These are phyloP conservation scores for Heliconius hewitsoni DNA, from an alignment of 1,140 invertebrate genomes.

Conservation along the genomic window DNA sequence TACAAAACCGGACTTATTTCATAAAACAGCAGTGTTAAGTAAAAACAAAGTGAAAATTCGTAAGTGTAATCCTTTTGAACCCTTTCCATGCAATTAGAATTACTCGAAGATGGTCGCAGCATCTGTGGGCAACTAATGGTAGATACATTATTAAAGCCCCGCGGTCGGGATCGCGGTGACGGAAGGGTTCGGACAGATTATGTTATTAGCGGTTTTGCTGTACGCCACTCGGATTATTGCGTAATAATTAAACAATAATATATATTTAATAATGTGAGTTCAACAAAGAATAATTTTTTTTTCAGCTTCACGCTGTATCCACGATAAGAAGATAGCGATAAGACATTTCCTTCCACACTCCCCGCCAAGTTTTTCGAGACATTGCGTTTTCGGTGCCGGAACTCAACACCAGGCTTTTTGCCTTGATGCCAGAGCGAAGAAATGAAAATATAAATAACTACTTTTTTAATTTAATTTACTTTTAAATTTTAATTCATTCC, in stretches of 20 bases:
- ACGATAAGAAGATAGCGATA: no score
- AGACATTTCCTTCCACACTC: no score
- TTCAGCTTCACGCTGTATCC: no score
- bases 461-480: no score
- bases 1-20: slow-evolving; percentile 36
- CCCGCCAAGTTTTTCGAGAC: no score
- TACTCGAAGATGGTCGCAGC: slow-evolving; percentile 66
- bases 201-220: slow-evolving; percentile 57
- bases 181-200: slow-evolving; percentile 72
- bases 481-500: no score
- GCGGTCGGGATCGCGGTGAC: slow-evolving; percentile 46
- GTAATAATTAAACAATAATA: slow-evolving; percentile 17
- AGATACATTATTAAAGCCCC: slow-evolving; percentile 75
- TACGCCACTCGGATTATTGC: slow-evolving; percentile 42
- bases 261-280: background rate
- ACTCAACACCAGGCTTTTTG: no score
- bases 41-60: slow-evolving; percentile 53
- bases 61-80: slow-evolving; percentile 63
- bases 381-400: no score
- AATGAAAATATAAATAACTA: no score
- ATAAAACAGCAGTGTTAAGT: slow-evolving; percentile 31
- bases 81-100: slow-evolving; percentile 74
- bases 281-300: no score
- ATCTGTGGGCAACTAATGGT: slow-evolving; percentile 76
- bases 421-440: no score